Percentiles rank a stretch among this genome's conserved stretches.
These are phyloP conservation scores for Drosophila fuyamai DNA, from an alignment of 1,140 invertebrate genomes.

Conservation along the genomic window DNA sequence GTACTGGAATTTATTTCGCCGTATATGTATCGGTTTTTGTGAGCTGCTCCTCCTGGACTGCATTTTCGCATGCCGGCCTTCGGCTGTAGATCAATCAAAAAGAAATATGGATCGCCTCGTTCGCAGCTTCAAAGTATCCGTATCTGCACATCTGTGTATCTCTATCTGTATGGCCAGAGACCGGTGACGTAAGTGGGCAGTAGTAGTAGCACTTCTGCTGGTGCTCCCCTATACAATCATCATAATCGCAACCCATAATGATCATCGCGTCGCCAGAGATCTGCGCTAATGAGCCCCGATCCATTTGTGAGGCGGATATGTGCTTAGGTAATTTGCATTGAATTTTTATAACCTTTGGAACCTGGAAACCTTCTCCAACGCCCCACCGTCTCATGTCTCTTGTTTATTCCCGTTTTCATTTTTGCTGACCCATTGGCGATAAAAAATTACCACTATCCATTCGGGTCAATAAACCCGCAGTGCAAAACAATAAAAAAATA, in stretches of 20 bases:
- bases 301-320: slow-evolving; percentile 57
- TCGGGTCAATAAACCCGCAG: slow-evolving; percentile 55
- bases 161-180: slow-evolving; percentile 22
- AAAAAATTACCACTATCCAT: slow-evolving; percentile 51
- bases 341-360: slow-evolving; percentile 58
- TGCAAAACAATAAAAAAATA: slow-evolving; percentile 37
- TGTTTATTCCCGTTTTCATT: slow-evolving; percentile 26
- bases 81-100: slow-evolving; percentile 80
- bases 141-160: slow-evolving; percentile 21
- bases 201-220: slow-evolving; percentile 30
- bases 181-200: slow-evolving; percentile 48
- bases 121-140: slow-evolving; percentile 43
- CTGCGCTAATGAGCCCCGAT: slow-evolving; percentile 46
- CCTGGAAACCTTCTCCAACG: slow-evolving; percentile 26
- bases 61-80: slow-evolving; percentile 81
- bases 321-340: slow-evolving; percentile 63
- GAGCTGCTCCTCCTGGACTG: slow-evolving; percentile 67
- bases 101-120: slow-evolving; percentile 53
- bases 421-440: slow-evolving; percentile 54
- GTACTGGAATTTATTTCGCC: slow-evolving; percentile 70
- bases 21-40: slow-evolving; percentile 56
- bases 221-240: slow-evolving; percentile 42
- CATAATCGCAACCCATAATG: slow-evolving; percentile 37
- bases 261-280: slow-evolving; percentile 47
- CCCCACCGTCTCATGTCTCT: slow-evolving; percentile 16